Base-by-base conservation (phyloP, 2,888 invertebrate species). In the Bugula neritina region DNA sequence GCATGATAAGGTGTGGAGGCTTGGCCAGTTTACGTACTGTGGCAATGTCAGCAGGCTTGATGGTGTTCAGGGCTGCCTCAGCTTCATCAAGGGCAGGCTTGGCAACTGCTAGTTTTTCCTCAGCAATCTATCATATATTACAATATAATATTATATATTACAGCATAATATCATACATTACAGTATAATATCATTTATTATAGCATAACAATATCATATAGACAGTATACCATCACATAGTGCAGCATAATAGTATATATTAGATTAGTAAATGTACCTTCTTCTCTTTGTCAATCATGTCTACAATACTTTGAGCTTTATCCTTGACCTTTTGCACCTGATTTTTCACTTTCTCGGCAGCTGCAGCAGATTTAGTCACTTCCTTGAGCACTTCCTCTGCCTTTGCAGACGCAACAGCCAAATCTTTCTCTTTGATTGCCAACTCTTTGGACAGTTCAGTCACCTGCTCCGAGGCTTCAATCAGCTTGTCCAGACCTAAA, bases 361-460 rank as follows among this genome's bases (percentile, higher is more conserved):
- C 84, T 74, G 81, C 80, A 35, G 84, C 83, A 75, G 84, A 83
- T 13, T 77, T 75, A 13, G 83, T 84, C 63, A 83, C 83, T 74
- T 82, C 81, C 72, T 83, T 82, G 35, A 84, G 77, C 31, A 84
- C 84, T 74, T 88, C 88, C 84, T 93, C 92, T 0, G 94, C 93
- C 83, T 90, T 90, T 52, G 88, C 88, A 23, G 91, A 90, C n/a
- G 93, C 93, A 63, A 89, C 87, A 29, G 88, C 89, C 75, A 94
- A 90, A 79, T 92, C 91, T 76, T 89, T 86, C 76, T 93, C 96
- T 92, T 92, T 94, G 52, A 90, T 86, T 74, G 90, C 90, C 71
- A 94, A 86, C 78, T 94, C 92, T 77, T 90, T 88, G 74, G 90
- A 90, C 72, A 94, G 85, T 71, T 90, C 86, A 76, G 91, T 90